Evolutionary conservation across 35 echinoderm and acorn worm species (phyloP), one percentile per base, ranked within the genome.

Genomic region (Apostichopus californicus): DNA sequence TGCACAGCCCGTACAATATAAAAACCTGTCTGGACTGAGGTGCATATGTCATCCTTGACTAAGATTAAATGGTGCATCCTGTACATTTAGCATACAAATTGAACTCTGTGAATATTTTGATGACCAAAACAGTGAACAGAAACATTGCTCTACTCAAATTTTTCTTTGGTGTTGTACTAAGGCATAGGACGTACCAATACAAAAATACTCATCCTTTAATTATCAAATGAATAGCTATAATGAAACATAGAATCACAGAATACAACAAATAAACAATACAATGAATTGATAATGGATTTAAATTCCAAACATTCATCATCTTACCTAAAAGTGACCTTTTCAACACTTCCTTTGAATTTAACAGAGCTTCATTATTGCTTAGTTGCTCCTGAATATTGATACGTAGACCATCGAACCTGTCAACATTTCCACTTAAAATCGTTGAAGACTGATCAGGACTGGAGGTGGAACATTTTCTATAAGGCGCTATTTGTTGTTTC

Each of bases 311-410:
- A 5, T 24, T 80, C 52, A 34, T 24, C 12, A 5, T 9, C 34
- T 82, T 82, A 82, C 80, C 80, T 46, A 82, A 6, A 6, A 82
- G 55, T 82, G 80, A 55, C 9, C 7, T 82, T 57, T 82, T 82
- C 80, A 82, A 57, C 5, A 55, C 5, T 53, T 53, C 80, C 10
- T 53, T 22, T 12, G 80, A 82, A 14, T 10, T 82, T 12, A 25
- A 82, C 15, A 75, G 71, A 82, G 21, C 14, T 15, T 82, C 23
- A 55, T 82, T 57, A n/a, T 54, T 22, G 10, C 52, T 24, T 6
- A 82, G 5, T 82, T 82, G 80, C 14, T 82, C 23, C 55, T 82
- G 46, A 57, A 82, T 82, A 52, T 52, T 34, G 8, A 82, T 82
- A 18, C 25, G 80, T 18, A 82, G 34, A 52, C 80, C 80, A 55